Evolutionary conservation across 2,797 vertebrate species (phyloP), one percentile per base, ranked within the genome.

Genomic region (Tympanoctomys barrerae): DNA sequence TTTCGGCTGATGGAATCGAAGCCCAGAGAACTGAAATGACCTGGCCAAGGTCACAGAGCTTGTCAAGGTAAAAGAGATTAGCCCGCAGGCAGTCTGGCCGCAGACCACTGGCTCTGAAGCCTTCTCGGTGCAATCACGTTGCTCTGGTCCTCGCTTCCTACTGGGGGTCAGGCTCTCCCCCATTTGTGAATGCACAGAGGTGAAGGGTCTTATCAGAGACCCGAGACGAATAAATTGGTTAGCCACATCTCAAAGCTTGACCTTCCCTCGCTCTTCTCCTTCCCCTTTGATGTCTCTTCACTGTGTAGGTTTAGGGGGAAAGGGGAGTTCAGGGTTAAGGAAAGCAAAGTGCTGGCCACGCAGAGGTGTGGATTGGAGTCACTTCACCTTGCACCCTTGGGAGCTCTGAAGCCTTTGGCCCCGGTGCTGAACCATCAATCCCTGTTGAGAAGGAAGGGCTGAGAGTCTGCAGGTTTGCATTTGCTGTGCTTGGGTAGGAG

Each of bases 21-120:
- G 31, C 75, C 78, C 78, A 77, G 49, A 92, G 62, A 92, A 86
- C 42, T 54, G 52, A 89, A 79, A 64, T 86, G 95, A 71, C 54
- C 19, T 71, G 36, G 19, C 57, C 31, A 96, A 75, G 64, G 59
- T 95, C 92, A 52, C 19, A 80, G 82, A 88, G 26, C 12, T 7
- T 77, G 11, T 13, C 36, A 82, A 21, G 31, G 28, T 28, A 26
- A 75, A 70, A 84, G 42, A 89, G 81, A 46, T 66, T 42, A 52
- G 61, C 39, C n/a, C 36, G n/a, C 75, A 42, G 31, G 46, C 61
- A 39, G 19, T 57, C 68, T 83, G 87, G 36, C 59, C 22, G 28
- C 42, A 84, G 19, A 57, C 22, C n/a, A 2, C 36, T 61, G 21
- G 33, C 83, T 92, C 46, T 42, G 19, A 3, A 5, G 1, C n/a